Evolutionary conservation across 1,140 invertebrate genomes (phyloP), one percentile per base, ranked within the genome.

Genomic region (Dendroctonus ponderosae): DNA sequence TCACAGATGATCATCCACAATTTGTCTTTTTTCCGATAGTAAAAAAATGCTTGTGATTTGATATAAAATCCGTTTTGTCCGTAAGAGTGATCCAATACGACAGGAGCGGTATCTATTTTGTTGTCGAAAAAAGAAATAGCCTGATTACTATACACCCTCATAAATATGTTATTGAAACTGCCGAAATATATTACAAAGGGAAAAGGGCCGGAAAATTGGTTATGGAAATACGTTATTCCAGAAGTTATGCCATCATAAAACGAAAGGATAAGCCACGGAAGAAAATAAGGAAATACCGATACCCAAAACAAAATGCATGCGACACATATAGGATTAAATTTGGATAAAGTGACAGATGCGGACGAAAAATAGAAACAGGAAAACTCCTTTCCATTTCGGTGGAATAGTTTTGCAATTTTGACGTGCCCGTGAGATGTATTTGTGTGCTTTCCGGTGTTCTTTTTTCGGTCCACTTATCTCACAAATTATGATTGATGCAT

Each of bases 101-200:
- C 54, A 57, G 40, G 40, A 57, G 54, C 26, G 46, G 58, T 60
- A 60, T 60, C 48, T 60, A 60, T 60, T 60, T 60, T 49, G 26
- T 26, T 26, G 26, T 26, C 26, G 60, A 58, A 66, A 64, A 7
- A 42, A 64, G 62, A 64, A 62, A 63, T 58, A 39, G 39, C 46
- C 56, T 66, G 63, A 66, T 59, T 66, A 66, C 54, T 54, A 66
- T 59, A 66, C 66, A 51, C 42, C 60, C 66, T 68, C 60, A 68
- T 68, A 68, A 68, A 68, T 68, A 68, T 58, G 66, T 57, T 68
- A 68, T 68, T 68, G 66, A 68, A 67, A 68, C 58, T 68, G 66
- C 42, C 60, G 39, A 68, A 68, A 68, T 68, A 63, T 68, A 68
- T 62, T 62, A 68, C 66, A 63, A 68, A 68, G 54, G 59, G 66